Evolutionary conservation across 2,888 invertebrate species (phyloP), one percentile per base, ranked within the genome.

Genomic region (Apamea crenata): DNA sequence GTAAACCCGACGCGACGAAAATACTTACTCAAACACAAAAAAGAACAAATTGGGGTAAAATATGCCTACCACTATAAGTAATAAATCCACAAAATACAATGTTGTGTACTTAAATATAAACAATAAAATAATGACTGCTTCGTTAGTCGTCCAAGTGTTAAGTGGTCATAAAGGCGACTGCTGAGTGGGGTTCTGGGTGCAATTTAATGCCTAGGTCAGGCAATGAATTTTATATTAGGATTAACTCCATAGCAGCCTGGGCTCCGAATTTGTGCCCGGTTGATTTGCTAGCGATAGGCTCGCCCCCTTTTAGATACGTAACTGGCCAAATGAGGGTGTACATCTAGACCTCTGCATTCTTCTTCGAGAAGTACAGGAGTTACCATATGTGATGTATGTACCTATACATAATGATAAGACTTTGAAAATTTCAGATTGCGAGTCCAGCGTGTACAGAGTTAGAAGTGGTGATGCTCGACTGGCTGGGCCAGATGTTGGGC

Each of bases 371-470:
- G n/a, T 50, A 40, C 32, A 32, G 50, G 10, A 18, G 3, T 25
- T 25, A 53, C 2, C 25, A 16, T 12, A 16, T 12, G 7, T 70
- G 21, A 56, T 32, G 53, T 29, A 25, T 47, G 7, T 69, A 14
- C 7, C 6, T 40, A 29, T 32, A 47, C 1, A 40, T 36, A 29
- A 81, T 81, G 3, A 79, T 44, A 29, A 7, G 6, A 29, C 8
- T 53, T 66, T 72, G 32, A 70, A 63, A 59, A 47, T 94, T 95
- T 67, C 93, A 99, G 99, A 99, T 99, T 87, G 98, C 99, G 0
- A 99, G 99, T 95, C 99, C 99, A 0, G 99, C 99, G 0, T 99
- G 99, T 93, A 99, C 99, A 0, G 99, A 99, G 94, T 96, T 99
- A 79, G 99, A 99, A 96, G 99, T 99, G 2, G 98, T 99, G 40